These are phyloP conservation scores for Hemiprocne comata DNA, from an alignment of 2,113 vertebrate species.

Conservation along the genomic window DNA sequence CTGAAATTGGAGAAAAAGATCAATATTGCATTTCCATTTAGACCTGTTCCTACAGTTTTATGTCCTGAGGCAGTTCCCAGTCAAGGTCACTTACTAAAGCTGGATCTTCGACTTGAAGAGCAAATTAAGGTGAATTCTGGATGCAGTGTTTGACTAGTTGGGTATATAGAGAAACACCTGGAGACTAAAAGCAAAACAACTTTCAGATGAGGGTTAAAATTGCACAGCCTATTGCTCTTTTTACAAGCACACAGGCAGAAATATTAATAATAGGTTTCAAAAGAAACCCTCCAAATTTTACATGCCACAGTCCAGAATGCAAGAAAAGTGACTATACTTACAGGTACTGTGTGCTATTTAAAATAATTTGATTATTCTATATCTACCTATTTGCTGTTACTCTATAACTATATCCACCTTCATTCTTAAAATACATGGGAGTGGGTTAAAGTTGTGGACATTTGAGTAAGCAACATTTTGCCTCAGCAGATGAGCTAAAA, in stretches of 20 bases:
- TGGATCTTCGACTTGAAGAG: not conserved
- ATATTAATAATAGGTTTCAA: not conserved
- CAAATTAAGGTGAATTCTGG: not conserved
- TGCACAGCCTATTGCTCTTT: not conserved
- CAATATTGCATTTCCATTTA: slow-evolving; percentile 12
- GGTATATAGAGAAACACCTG: not conserved
- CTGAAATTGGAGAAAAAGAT: not conserved
- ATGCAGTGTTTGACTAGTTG: not conserved
- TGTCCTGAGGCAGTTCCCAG: not conserved
- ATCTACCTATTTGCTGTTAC: not conserved
- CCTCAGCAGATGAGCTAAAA: not conserved
- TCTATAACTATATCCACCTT: not conserved
- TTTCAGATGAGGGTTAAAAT: not conserved
- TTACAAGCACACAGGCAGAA: not conserved
- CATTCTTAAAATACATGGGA: not conserved
- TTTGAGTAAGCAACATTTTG: not conserved
- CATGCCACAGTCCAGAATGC: not conserved
- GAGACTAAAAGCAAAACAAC: not conserved
- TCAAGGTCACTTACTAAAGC: slow-evolving; percentile 15
- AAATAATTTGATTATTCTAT: not conserved
- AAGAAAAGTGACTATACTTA: not conserved
- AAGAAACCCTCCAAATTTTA: not conserved
- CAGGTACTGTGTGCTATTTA: not conserved
- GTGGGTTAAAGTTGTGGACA: not conserved
- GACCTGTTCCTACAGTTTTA: slow-evolving; percentile 22